phyloP scores from a whole-genome alignment of 1,140 invertebrate species.

The Heliconius congener region DNA sequence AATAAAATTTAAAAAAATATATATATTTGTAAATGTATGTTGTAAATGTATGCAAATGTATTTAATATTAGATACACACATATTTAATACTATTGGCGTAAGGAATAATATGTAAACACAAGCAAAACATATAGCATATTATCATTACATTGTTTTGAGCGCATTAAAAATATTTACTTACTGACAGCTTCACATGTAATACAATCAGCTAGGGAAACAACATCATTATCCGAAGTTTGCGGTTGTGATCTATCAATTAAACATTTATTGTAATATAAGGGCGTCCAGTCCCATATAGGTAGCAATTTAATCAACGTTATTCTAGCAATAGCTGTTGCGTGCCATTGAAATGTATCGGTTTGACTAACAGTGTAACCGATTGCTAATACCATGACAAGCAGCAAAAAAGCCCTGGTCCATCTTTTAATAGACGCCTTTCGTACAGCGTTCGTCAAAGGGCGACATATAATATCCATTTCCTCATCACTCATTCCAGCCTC shows the following conservation, averaged over 20 bases:
- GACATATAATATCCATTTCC: conserved; percentile 86
- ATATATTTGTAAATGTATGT: too few relatives aligned
- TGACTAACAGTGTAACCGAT: conserved; percentile 77
- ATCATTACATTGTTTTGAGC: background rate
- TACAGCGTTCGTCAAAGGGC: conserved; percentile 84
- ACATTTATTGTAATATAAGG: conserved; percentile 88
- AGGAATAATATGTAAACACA: too few relatives aligned
- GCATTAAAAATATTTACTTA: conserved; percentile 51
- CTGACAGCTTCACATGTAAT: conserved; percentile 76
- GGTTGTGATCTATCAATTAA: conserved; percentile 83
- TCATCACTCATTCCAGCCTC: conserved; percentile 85
- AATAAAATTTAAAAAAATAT: too few relatives aligned
- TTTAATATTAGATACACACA: too few relatives aligned
- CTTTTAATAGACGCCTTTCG: conserved; percentile 82
- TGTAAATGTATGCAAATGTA: too few relatives aligned
- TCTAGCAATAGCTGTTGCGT: conserved; percentile 83
- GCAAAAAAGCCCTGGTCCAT: conserved; percentile 68
- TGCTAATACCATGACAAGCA: conserved; percentile 65
- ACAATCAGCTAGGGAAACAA: conserved; percentile 65
- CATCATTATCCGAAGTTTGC: conserved; percentile 55
- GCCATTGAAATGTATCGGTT: conserved; percentile 80
- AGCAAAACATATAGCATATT: too few relatives aligned
- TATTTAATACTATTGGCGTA: background rate
- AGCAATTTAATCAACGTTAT: conserved; percentile 86
- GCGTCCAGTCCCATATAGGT: conserved; percentile 91